Percentiles rank a stretch among this genome's conserved stretches.
Conservation (phyloP, 2,797 vertebrate species). For the Nannoperca australis region DNA sequence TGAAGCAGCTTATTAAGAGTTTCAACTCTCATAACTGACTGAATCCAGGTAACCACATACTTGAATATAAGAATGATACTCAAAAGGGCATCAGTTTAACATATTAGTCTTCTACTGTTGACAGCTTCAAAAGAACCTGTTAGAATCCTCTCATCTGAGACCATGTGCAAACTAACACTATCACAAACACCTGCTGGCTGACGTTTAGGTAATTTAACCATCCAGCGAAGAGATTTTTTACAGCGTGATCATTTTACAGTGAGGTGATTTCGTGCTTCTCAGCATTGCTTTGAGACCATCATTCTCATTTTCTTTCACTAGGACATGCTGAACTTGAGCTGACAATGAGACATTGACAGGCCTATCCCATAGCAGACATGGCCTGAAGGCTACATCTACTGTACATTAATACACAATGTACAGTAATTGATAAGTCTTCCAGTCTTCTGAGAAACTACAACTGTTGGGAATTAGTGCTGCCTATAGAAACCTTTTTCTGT, state of each 20-base stretch:
- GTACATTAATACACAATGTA: constrained; percentile 17
- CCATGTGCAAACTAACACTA: constrained; percentile 14
- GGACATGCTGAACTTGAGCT: constrained; percentile 28
- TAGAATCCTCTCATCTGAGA: constrained; percentile 3
- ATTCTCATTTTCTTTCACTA: constrained; percentile 32
- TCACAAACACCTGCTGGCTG: constrained; percentile 43
- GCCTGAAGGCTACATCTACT: constrained; percentile 40
- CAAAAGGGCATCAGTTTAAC: constrained; percentile 18
- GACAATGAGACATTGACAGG: constrained; percentile 48
- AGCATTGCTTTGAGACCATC: constrained; percentile 28
- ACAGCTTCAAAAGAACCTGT: constrained; percentile 11
- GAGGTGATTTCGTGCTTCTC: constrained; percentile 45
- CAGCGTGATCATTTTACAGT: constrained; percentile 52
- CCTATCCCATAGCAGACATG: constrained; percentile 32
- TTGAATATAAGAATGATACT: neutral
- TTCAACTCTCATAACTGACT: too few species aligned
- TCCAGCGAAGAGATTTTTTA: constrained; percentile 20
- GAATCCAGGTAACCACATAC: neutral
- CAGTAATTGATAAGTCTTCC: constrained; percentile 6
- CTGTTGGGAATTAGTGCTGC: neutral
- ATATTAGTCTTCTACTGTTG: constrained; percentile 11
- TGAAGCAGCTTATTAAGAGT: too few species aligned
- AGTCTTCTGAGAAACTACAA: neutral
- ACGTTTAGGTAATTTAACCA: constrained; percentile 31
- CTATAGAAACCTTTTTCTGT: neutral